Conservation (phyloP, 2,797 vertebrate species). For the Cetoscarus ocellatus region DNA sequence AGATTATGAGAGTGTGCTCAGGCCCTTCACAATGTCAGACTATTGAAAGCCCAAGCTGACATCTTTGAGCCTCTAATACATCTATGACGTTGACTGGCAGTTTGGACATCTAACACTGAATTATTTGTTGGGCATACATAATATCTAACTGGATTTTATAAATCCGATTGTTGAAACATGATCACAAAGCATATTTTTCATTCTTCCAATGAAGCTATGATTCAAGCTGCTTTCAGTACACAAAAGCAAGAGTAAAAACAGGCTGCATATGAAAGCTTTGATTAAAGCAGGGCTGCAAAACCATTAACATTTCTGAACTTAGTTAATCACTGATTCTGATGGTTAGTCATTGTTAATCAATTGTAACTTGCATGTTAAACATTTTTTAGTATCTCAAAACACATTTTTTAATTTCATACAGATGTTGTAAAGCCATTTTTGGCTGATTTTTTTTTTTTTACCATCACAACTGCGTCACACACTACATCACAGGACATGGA, state of each 20-base stretch:
- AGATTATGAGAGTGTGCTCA: constrained; percentile 67
- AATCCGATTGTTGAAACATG: constrained; percentile 77
- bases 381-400: no score
- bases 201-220: constrained; percentile 47
- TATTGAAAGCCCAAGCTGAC: constrained; percentile 79
- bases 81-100: constrained; percentile 74
- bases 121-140: constrained; percentile 72
- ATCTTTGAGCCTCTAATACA: constrained; percentile 74
- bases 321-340: no score
- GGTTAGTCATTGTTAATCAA: no score
- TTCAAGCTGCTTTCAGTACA: constrained; percentile 29
- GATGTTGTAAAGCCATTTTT: no score
- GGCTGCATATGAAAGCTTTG: neutral
- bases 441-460: no score
- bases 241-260: constrained; percentile 37
- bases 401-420: no score
- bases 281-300: no score
- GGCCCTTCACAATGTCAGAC: constrained; percentile 74
- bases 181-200: constrained; percentile 64
- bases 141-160: constrained; percentile 76
- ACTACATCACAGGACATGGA: no score
- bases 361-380: no score
- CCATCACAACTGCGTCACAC: no score
- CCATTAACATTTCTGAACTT: no score
- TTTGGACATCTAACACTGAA: constrained; percentile 70